A percentile compares a stretch with the other conserved stretches of the same genome.
Conservation (phyloP, 2,888 invertebrate species). For the Allolobophora icterica region DNA sequence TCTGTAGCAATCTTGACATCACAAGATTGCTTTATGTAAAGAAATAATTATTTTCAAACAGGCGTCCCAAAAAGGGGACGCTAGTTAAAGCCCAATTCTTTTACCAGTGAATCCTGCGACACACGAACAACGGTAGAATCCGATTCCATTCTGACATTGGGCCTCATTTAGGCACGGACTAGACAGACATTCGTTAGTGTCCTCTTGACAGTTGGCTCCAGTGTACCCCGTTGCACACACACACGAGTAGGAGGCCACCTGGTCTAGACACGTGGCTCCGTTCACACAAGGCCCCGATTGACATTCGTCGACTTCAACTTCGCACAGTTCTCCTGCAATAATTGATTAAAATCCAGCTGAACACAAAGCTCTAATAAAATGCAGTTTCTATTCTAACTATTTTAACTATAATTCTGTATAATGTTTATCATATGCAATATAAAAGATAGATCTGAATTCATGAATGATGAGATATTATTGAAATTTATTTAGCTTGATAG, state of each 20-base stretch:
- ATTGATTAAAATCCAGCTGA: background rate
- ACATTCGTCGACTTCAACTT: conserved; percentile 52
- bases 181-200: conserved; percentile 74
- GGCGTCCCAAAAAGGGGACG: too few relatives aligned
- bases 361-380: too few relatives aligned
- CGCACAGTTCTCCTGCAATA: conserved; percentile 42
- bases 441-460: too few relatives aligned
- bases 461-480: too few relatives aligned
- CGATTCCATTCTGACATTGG: conserved; percentile 50
- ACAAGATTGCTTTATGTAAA: too few relatives aligned
- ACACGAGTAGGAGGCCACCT: conserved; percentile 29
- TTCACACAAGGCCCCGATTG: conserved; percentile 52
- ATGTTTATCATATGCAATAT: too few relatives aligned
- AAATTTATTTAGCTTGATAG: too few relatives aligned
- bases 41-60: too few relatives aligned
- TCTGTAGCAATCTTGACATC: too few relatives aligned
- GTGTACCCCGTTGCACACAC: conserved; percentile 34
- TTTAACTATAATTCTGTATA: too few relatives aligned
- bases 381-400: too few relatives aligned
- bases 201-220: conserved; percentile 67
- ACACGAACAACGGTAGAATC: conserved; percentile 25
- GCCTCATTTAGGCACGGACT: conserved; percentile 89
- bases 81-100: too few relatives aligned
- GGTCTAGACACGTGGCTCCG: conserved; percentile 45
- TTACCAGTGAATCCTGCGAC: conserved; percentile 22